These are phyloP conservation scores for Acanthosepion lycidas DNA, from an alignment of 2,888 invertebrate genomes.

Conservation along the genomic window DNA sequence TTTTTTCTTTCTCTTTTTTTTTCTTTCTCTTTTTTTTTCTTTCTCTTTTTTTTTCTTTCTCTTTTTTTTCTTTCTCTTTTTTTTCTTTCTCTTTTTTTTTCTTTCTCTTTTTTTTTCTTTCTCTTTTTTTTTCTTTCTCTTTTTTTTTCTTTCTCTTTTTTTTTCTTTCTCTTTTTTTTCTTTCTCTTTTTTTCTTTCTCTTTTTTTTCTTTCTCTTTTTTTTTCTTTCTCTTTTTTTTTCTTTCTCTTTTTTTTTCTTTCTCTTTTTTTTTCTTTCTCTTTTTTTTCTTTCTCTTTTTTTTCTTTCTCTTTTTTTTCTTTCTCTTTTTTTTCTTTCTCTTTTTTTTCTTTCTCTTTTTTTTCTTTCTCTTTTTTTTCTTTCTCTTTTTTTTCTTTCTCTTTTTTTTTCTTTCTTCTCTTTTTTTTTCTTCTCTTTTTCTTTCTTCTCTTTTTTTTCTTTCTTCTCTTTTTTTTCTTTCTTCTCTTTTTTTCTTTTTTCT, in stretches of 20 bases:
- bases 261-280: neutral
- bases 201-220: neutral
- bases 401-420: neutral
- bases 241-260: neutral
- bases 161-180: neutral
- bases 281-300: neutral
- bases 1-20: neutral
- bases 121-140: neutral
- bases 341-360: neutral
- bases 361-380: neutral
- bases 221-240: neutral
- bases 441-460: neutral
- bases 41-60: neutral
- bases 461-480: neutral
- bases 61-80: neutral
- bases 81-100: neutral
- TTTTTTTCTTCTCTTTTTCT: too few relatives aligned
- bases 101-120: neutral
- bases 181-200: neutral
- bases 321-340: neutral
- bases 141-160: neutral
- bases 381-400: neutral
- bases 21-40: neutral
- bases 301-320: neutral
- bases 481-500: too few relatives aligned